phyloP scores from a whole-genome alignment of 2,113 vertebrate genomes.

The Benthochromis sp. region DNA sequence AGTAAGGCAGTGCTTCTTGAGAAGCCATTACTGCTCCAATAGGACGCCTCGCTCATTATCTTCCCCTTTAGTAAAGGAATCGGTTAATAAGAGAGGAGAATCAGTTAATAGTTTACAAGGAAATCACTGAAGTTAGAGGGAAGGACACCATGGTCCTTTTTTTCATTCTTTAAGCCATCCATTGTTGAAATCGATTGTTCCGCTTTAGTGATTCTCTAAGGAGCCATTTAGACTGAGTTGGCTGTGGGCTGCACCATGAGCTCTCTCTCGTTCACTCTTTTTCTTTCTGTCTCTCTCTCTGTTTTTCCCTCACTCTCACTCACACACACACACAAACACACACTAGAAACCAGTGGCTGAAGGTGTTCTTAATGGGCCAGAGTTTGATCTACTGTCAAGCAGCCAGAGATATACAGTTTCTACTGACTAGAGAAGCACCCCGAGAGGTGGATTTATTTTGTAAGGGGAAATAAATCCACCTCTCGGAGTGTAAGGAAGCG shows the following conservation, averaged over 20 bases:
- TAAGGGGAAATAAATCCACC: neutral
- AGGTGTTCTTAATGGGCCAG: constrained; percentile 35
- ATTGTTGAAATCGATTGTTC: constrained; percentile 63
- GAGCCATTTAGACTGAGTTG: constrained; percentile 57
- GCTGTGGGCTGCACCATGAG: constrained; percentile 39
- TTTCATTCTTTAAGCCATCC: constrained; percentile 39
- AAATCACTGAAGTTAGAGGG: constrained; percentile 7
- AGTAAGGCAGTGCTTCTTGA: neutral
- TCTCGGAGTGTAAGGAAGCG: neutral
- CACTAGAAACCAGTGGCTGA: constrained; percentile 2
- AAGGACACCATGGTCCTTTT: constrained; percentile 3
- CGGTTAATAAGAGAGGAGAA: constrained; percentile 24
- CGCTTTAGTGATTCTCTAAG: constrained; percentile 58
- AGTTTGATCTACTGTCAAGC: constrained; percentile 48
- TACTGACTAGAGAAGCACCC: neutral
- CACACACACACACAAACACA: neutral
- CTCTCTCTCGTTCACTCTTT: neutral
- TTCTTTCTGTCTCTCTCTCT: neutral
- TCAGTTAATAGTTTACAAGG: constrained; percentile 27
- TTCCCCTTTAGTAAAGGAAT: constrained; percentile 22
- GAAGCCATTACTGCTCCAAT: neutral
- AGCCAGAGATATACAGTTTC: constrained; percentile 32
- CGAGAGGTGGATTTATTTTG: constrained; percentile 13
- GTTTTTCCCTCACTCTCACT: neutral
- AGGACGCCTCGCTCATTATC: constrained; percentile 15